Evolutionary conservation across 2,888 invertebrate genomes (phyloP), one percentile per base, ranked within the genome.

Genomic region (Cistogaster globosa): DNA sequence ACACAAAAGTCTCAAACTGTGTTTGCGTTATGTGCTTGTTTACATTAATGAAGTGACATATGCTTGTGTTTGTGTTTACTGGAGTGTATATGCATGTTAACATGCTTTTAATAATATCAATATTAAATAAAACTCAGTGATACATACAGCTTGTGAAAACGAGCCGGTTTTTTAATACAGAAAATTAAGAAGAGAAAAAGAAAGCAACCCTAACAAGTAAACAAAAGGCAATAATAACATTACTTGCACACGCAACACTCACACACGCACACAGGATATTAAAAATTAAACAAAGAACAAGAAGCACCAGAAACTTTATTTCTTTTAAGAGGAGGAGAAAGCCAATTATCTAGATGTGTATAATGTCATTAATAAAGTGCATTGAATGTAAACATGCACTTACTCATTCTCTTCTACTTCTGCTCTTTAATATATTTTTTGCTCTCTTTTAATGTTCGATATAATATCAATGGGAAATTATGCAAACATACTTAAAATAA

Each of bases 31-130:
- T 38, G 38, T 32, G n/a, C 18, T 26, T 58, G 71, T 63, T 63
- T 42, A 74, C 74, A 69, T 78, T 85, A 85, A 85, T 81, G 69
- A 84, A 68, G 42, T 71, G 36, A 32, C 60, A 16, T 48, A 42
- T 60, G 62, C 20, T 18, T 32, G 69, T 9, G 63, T 22, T 20
- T 36, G 12, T 14, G 42, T 26, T 45, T 55, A 20, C 16, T 42
- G 63, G 32, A 36, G 26, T 58, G 18, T 57, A 20, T 51, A 65
- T 51, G 48, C 58, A 67, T 77, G 82, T 78, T 65, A 78, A 78
- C 78, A 83, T 53, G 77, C 72, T 74, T 78, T 83, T 78, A 78
- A 74, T 72, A 78, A 74, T 71, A 74, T 74, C 83, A 78, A 78
- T 78, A 76, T 76, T 45, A 82, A 67, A 55, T 51, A 57, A 67